Percentiles rank a stretch among this genome's conserved stretches.
phyloP scores from a whole-genome alignment of 2,888 invertebrate species.

The Salticus scenicus region DNA sequence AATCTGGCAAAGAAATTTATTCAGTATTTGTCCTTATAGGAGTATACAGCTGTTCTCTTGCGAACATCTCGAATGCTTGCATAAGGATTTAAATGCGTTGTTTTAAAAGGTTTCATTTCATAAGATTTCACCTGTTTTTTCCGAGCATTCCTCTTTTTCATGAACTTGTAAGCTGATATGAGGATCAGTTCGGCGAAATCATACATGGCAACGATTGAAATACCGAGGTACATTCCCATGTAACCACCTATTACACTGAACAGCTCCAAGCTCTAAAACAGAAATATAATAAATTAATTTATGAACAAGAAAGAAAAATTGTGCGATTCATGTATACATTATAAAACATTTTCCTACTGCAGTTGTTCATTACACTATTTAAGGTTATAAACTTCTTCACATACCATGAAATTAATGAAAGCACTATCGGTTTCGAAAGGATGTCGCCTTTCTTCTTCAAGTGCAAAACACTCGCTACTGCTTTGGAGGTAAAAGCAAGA shows the following conservation, averaged over 20 bases:
- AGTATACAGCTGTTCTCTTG: not conserved
- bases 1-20: too few species aligned
- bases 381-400: too few species aligned
- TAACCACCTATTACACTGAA: constrained; percentile 53
- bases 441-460: too few species aligned
- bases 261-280: constrained; percentile 36
- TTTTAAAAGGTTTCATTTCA: not conserved
- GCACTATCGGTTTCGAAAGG: too few species aligned
- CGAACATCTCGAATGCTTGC: not conserved
- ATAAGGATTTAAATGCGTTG: not conserved
- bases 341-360: too few species aligned
- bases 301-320: not conserved
- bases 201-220: constrained; percentile 46
- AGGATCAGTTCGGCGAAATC: constrained; percentile 22
- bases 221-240: constrained; percentile 56
- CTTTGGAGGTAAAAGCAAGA: too few species aligned
- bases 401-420: too few species aligned
- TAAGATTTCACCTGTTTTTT: not conserved
- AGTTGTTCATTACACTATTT: too few species aligned
- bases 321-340: too few species aligned
- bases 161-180: not conserved
- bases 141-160: not conserved
- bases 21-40: not conserved
- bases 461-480: too few species aligned
- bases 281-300: too few species aligned